These are phyloP conservation scores for Drosophila meridiana DNA, from an alignment of 2,888 invertebrate species.

Conservation along the genomic window DNA sequence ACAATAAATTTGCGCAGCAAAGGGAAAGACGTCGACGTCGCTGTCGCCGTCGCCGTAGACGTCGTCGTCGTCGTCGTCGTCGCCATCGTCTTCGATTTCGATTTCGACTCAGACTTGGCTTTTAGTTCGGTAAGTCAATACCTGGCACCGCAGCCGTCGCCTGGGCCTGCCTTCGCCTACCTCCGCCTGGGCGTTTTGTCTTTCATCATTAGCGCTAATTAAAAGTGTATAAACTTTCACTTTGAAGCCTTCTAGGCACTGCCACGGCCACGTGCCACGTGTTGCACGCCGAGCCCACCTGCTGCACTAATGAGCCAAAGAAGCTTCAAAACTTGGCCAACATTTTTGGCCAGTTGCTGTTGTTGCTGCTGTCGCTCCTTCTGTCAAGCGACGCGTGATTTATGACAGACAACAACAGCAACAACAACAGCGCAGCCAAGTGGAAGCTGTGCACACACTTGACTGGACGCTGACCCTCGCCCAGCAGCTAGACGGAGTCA, in stretches of 20 bases:
- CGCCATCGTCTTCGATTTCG: background rate
- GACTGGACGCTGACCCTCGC: constrained; percentile 50
- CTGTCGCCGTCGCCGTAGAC: background rate
- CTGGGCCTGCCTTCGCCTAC: background rate
- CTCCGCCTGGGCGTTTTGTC: constrained; percentile 36
- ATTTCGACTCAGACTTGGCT: constrained; percentile 32
- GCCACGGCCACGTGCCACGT: constrained; percentile 60
- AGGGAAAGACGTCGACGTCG: constrained; percentile 8
- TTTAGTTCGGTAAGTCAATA: constrained; percentile 70
- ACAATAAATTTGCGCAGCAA: constrained; percentile 78
- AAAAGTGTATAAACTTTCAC: constrained; percentile 80
- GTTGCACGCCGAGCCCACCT: constrained; percentile 57
- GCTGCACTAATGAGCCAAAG: constrained; percentile 61
- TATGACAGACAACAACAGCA: constrained; percentile 59
- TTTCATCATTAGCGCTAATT: constrained; percentile 79
- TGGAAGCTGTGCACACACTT: constrained; percentile 65
- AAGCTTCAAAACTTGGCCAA: background rate
- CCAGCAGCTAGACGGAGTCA: constrained; percentile 3
- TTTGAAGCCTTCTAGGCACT: constrained; percentile 46
- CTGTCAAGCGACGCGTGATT: constrained; percentile 71
- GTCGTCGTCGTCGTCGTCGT: background rate
- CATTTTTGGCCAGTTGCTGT: constrained; percentile 8
- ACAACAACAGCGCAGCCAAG: constrained; percentile 55
- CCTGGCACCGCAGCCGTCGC: background rate
- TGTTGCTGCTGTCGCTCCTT: background rate